A percentile compares a stretch with the other conserved stretches of the same genome.
Conservation (phyloP, 1,140 invertebrate species). For the Ostrea denselamellosa region DNA sequence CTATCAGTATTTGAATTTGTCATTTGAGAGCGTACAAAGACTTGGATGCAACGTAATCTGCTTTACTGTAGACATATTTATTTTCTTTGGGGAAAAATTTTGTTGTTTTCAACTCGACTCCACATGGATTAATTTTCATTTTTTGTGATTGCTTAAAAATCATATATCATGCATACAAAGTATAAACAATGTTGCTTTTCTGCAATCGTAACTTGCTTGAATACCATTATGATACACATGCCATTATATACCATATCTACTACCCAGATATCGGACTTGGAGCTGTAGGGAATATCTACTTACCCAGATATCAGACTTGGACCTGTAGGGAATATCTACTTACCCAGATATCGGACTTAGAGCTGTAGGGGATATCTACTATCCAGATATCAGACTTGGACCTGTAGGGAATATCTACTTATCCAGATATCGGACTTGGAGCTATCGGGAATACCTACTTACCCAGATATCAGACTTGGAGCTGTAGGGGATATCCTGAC, state of each 20-base stretch:
- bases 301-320: slow-evolving; percentile 78
- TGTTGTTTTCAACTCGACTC: background rate
- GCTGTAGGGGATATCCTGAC: slow-evolving; percentile 77
- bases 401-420: background rate
- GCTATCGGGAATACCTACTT: slow-evolving; percentile 10
- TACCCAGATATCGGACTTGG: background rate
- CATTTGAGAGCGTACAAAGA: background rate
- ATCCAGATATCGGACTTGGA: slow-evolving; percentile 15
- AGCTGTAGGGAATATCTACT: slow-evolving; percentile 1
- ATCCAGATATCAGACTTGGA: slow-evolving; percentile 43
- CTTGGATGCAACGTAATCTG: too few species aligned
- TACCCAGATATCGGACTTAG: slow-evolving; percentile 65
- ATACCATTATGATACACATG: too few species aligned
- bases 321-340: slow-evolving; percentile 70
- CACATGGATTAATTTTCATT: background rate
- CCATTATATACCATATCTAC: too few species aligned
- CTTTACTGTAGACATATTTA: too few species aligned
- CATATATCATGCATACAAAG: background rate
- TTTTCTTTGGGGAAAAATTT: too few species aligned
- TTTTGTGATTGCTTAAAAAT: background rate
- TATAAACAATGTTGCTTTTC: too few species aligned
- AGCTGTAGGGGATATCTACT: slow-evolving; percentile 50
- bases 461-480: slow-evolving; percentile 79
- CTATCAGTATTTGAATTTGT: background rate
- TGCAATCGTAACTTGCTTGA: too few species aligned